phyloP scores from a whole-genome alignment of 2,888 invertebrate genomes.

The Orthosia gothica region DNA sequence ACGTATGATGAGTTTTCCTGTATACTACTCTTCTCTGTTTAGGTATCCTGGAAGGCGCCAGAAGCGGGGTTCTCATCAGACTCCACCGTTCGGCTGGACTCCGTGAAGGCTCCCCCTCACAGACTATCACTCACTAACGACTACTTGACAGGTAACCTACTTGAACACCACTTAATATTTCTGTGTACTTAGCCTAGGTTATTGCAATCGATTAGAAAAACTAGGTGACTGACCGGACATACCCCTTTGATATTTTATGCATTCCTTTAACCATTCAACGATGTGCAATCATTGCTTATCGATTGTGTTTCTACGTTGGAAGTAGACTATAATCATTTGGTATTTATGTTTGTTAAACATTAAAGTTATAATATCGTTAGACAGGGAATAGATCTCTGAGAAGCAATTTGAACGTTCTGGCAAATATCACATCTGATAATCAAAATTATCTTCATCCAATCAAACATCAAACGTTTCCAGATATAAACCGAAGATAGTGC shows the following conservation, averaged over 20 bases:
- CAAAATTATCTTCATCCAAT: neutral
- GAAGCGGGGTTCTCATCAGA: slow-evolving; percentile 87
- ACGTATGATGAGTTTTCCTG: neutral
- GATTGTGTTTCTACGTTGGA: slow-evolving; percentile 45
- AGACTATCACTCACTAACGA: slow-evolving; percentile 90
- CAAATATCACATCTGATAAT: neutral
- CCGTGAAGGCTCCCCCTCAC: slow-evolving; percentile 84
- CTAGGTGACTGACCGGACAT: slow-evolving; percentile 52
- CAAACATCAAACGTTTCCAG: slow-evolving; percentile 2
- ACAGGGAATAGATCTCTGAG: neutral
- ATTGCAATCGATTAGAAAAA: slow-evolving; percentile 42
- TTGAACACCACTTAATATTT: slow-evolving; percentile 11
- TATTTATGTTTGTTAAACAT: neutral
- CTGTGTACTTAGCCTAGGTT: slow-evolving; percentile 12
- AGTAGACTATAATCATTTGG: slow-evolving; percentile 1
- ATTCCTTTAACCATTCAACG: slow-evolving; percentile 16
- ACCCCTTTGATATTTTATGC: slow-evolving; percentile 51
- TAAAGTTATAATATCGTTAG: neutral
- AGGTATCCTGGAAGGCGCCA: slow-evolving; percentile 90
- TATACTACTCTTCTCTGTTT: neutral
- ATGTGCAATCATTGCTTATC: slow-evolving; percentile 39
- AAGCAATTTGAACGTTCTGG: neutral
- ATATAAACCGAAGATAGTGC: neutral
- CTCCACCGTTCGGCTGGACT: slow-evolving; percentile 84
- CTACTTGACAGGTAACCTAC: slow-evolving; percentile 84